Percentiles rank a stretch among this genome's conserved stretches.
These are phyloP conservation scores for Paramormyrops hopkinsi DNA, from an alignment of 2,797 vertebrate species.

Conservation along the genomic window DNA sequence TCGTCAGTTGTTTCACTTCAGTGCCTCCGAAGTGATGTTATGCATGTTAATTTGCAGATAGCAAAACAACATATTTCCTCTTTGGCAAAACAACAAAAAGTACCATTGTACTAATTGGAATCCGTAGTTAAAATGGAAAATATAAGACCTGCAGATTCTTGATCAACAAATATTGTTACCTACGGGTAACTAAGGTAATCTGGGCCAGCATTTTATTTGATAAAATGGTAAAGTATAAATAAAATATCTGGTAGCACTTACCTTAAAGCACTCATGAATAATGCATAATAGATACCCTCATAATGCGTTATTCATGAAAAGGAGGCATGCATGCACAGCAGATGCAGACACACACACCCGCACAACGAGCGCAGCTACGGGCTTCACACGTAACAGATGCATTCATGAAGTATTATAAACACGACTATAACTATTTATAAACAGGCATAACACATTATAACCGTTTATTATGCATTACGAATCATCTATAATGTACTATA, in stretches of 20 bases:
- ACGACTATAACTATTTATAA: not conserved
- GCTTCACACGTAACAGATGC: not conserved
- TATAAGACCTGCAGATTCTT: not conserved
- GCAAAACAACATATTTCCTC: not conserved
- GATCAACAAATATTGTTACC: not conserved
- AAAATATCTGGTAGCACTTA: not conserved
- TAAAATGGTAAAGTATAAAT: not conserved
- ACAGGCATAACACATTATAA: not conserved
- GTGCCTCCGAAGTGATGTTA: not conserved
- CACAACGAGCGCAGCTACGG: not conserved
- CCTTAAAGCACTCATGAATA: not conserved
- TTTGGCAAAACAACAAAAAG: not conserved
- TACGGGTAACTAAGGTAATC: not conserved
- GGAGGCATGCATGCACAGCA: not conserved
- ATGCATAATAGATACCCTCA: not conserved
- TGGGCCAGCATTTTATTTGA: not conserved
- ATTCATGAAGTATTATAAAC: not conserved
- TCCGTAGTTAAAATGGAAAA: not conserved
- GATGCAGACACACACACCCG: not conserved
- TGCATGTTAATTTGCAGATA: not conserved
- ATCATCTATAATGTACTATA: not conserved
- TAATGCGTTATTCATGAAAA: not conserved
- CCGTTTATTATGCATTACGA: not conserved
- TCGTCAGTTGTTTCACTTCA: not conserved
- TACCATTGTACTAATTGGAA: not conserved